Evolutionary conservation across 2,888 invertebrate species (phyloP).

Genomic region (Linnaemya vulpina): DNA sequence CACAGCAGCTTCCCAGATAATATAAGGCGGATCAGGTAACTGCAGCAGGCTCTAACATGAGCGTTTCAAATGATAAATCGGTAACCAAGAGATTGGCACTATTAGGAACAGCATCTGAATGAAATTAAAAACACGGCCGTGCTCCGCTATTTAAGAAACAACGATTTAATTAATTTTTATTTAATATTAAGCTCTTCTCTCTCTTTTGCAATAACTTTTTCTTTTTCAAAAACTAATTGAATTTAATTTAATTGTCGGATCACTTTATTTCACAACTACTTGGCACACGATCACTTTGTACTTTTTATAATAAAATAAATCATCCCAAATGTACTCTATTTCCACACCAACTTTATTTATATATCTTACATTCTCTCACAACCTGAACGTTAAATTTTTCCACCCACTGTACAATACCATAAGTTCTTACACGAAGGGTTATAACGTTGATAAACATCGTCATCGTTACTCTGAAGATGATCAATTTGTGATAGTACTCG

Average conservation of each 20-base stretch:
- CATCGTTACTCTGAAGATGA: conserved; percentile 64
- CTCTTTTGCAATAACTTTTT: neutral
- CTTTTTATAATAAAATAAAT: conserved; percentile 1
- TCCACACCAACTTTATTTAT: neutral
- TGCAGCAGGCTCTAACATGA: too few species aligned
- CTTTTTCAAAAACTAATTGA: neutral
- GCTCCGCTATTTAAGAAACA: too few species aligned
- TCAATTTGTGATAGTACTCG: conserved; percentile 66
- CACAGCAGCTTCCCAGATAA: too few species aligned
- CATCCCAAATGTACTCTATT: neutral
- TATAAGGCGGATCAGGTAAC: too few species aligned
- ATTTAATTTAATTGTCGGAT: neutral
- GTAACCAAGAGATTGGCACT: too few species aligned
- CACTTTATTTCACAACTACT: neutral
- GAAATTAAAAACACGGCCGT: too few species aligned
- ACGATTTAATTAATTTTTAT: too few species aligned
- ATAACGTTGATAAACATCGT: conserved; percentile 58
- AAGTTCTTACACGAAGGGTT: conserved; percentile 61
- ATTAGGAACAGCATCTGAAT: too few species aligned
- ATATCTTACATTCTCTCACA: neutral
- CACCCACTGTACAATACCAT: conserved; percentile 33
- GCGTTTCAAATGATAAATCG: too few species aligned
- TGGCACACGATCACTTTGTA: neutral
- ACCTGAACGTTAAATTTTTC: conserved; percentile 27
- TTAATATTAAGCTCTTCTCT: too few species aligned